Evolutionary conservation across 2,797 vertebrate genomes (phyloP).

Genomic region (Amblyopsis hoosieri): DNA sequence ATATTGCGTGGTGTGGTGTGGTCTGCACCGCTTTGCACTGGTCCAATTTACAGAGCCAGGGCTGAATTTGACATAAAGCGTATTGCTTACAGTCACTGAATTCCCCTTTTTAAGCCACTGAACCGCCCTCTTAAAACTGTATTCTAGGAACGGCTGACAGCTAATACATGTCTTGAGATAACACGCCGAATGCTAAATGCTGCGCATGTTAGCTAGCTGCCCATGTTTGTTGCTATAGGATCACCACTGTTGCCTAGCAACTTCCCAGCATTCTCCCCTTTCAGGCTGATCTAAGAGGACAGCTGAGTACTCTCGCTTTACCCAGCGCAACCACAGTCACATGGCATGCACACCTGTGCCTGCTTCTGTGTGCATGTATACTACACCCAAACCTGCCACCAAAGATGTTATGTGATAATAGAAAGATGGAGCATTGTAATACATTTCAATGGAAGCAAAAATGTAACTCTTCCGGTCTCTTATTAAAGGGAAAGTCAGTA

Average conservation of each 20-base stretch:
- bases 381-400: constrained; percentile 21
- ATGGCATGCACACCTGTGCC: constrained; percentile 79
- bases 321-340: constrained; percentile 76
- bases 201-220: constrained; percentile 31
- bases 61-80: too few species aligned
- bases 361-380: constrained; percentile 31
- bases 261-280: constrained; percentile 60
- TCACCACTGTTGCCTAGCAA: constrained; percentile 53
- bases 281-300: constrained; percentile 73
- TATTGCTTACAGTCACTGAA: too few species aligned
- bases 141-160: constrained; percentile 1
- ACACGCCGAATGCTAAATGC: constrained; percentile 1
- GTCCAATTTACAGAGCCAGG: too few species aligned
- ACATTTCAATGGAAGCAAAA: too few species aligned
- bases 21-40: too few species aligned
- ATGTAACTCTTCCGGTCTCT: too few species aligned
- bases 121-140: background rate
- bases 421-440: too few species aligned
- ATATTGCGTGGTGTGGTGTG: too few species aligned
- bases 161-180: constrained; percentile 21
- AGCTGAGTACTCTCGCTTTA: constrained; percentile 84
- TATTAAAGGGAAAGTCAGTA: too few species aligned
- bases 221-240: constrained; percentile 49
- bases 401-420: background rate
- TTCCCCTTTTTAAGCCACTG: background rate